Percentiles rank a stretch among this genome's conserved stretches.
These are phyloP conservation scores for Oreochromis spilurus DNA, from an alignment of 2,113 vertebrate genomes.

Conservation along the genomic window DNA sequence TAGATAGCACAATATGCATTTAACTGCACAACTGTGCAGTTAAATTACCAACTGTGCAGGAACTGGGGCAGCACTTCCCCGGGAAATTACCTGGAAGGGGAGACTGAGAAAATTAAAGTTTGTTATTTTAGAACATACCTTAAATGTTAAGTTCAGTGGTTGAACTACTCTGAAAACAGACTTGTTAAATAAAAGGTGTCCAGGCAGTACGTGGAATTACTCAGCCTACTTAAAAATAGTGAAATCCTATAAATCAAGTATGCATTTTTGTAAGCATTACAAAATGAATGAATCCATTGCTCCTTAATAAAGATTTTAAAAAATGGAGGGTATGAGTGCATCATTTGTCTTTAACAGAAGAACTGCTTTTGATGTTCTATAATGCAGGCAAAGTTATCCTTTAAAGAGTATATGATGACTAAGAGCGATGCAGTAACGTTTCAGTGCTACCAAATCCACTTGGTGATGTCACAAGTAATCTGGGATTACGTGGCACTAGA, in stretches of 20 bases:
- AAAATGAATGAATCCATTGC: neutral
- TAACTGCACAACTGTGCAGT: neutral
- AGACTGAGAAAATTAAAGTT: neutral
- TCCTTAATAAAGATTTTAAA: neutral
- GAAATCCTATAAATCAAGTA: neutral
- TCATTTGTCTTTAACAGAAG: neutral
- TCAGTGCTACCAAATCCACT: conserved; percentile 5
- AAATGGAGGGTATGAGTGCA: neutral
- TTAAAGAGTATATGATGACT: neutral
- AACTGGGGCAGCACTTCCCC: neutral
- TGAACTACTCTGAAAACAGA: neutral
- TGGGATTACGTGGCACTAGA: conserved; percentile 28
- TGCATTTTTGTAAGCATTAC: neutral
- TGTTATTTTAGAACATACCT: neutral
- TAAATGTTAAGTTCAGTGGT: neutral
- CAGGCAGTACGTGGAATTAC: neutral
- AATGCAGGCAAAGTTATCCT: neutral
- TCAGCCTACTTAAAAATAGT: neutral
- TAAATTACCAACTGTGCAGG: neutral
- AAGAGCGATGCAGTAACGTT: neutral
- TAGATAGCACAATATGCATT: too few species aligned
- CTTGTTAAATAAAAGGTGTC: neutral
- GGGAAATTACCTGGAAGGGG: neutral
- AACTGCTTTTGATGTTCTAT: neutral
- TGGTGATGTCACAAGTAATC: conserved; percentile 47